Base-by-base conservation (phyloP, 2,113 vertebrate genomes). In the Channa maculata region DNA sequence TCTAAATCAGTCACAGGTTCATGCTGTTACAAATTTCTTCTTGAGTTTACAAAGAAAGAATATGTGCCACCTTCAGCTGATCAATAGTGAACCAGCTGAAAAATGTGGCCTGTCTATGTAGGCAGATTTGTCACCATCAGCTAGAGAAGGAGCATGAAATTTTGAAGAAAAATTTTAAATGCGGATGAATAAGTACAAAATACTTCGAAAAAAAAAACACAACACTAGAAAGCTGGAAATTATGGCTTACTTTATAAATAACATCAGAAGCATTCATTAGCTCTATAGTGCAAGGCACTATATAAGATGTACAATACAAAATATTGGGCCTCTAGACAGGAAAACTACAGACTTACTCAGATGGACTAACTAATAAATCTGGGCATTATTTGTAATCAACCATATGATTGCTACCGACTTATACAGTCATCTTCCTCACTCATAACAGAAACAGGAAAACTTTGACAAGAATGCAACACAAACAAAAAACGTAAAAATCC, bases 321-420 rank as follows among this genome's bases (percentile, higher is more conserved):
- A 79, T 68, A 71, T 64, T 36, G 79, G 85, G 71, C 45, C 64
- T 64, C 79, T 60, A 81, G 73, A 77, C 77, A 75, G 82, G 50
- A 71, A 60, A 87, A 65, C 38, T 68, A 83, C 67, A 49, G 75
- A 75, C 66, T 70, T 60, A 76, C 74, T 72, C 75, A 63, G 63
- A 37, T 9, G 64, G 88, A 90, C 85, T 88, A 85, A 75, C 85
- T 87, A 85, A 93, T 92, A 83, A 88, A 57, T 39, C 57, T 51
- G 44, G 48, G 63, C 63, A 76, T 57, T 67, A 14, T 71, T 69
- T 73, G 46, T 75, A 61, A 66, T 59, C 57, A 65, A 55, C 66
- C 63, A n/a, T 24, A 65, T 66, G 62, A 75, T 64, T 59, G n/a
- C 65, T 64, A 83, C 46, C 63, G 71, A 8, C 61, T 73, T 55